phyloP scores from a whole-genome alignment of 2,797 vertebrate species.

The Hippoglossus hippoglossus region DNA sequence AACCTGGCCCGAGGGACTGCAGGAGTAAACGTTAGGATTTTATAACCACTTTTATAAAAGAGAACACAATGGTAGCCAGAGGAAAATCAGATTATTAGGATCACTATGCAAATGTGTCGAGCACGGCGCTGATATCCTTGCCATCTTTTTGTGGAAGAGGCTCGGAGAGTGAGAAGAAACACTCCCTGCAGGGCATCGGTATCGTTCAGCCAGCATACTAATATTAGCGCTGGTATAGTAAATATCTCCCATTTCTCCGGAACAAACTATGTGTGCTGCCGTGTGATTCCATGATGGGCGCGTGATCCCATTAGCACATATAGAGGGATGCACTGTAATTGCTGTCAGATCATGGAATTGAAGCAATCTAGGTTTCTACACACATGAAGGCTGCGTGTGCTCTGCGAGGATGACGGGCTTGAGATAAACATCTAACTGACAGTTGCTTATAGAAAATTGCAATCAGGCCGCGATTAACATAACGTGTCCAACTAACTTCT shows the following conservation, averaged over 20 bases:
- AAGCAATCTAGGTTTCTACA: not conserved
- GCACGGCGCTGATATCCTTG: conserved; percentile 51
- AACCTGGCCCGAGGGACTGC: conserved; percentile 64
- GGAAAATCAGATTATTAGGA: conserved; percentile 81
- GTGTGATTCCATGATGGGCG: not conserved
- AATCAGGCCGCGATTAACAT: not conserved
- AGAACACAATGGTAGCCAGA: conserved; percentile 73
- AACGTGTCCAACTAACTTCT: not conserved
- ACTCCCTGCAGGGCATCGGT: conserved; percentile 63
- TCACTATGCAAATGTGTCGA: conserved; percentile 77
- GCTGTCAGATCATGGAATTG: conserved; percentile 11
- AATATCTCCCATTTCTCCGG: conserved; percentile 29
- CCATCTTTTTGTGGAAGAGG: conserved; percentile 61
- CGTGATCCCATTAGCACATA: conserved; percentile 16
- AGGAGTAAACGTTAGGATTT: conserved; percentile 63
- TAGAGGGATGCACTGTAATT: conserved; percentile 21
- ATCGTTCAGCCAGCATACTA: conserved; percentile 42
- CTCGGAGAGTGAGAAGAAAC: conserved; percentile 53
- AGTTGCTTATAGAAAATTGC: not conserved
- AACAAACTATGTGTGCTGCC: not conserved
- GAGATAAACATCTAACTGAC: conserved; percentile 5
- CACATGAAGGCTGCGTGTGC: not conserved
- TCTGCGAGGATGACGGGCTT: not conserved
- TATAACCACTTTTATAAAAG: conserved; percentile 71
- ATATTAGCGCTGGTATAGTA: conserved; percentile 52